Evolutionary conservation across 2,888 invertebrate genomes (phyloP).

Genomic region (Agrotis segetum): DNA sequence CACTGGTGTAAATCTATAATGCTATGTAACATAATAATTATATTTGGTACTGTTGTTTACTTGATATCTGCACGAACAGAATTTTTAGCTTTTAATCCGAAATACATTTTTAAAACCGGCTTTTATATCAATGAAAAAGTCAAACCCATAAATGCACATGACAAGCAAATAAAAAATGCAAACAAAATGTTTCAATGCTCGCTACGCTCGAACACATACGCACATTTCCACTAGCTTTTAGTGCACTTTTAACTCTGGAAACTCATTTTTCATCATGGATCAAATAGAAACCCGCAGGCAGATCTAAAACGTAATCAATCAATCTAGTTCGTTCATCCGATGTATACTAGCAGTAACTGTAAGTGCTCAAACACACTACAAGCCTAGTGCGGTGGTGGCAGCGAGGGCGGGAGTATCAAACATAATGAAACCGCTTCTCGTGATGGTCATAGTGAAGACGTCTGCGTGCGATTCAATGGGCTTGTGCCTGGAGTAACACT

Average conservation of each 20-base stretch:
- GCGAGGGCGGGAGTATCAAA: too few relatives aligned
- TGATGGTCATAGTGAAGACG: too few relatives aligned
- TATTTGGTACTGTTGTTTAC: too few relatives aligned
- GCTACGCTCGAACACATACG: conserved; percentile 13
- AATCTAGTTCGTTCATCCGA: conserved; percentile 45
- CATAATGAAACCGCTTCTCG: too few relatives aligned
- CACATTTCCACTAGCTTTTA: conserved; percentile 25
- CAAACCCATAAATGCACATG: conserved; percentile 16
- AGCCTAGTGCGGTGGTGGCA: too few relatives aligned
- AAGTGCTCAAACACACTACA: neutral
- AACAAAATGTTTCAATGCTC: conserved; percentile 43
- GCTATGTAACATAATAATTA: too few relatives aligned
- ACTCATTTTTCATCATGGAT: conserved; percentile 42
- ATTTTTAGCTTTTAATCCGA: neutral
- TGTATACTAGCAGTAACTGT: conserved; percentile 40
- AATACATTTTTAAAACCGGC: neutral
- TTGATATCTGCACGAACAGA: neutral
- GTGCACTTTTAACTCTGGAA: conserved; percentile 37
- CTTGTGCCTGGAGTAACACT: too few relatives aligned
- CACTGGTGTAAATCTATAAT: too few relatives aligned
- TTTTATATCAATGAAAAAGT: conserved; percentile 40
- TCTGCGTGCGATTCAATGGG: too few relatives aligned
- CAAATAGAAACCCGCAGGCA: conserved; percentile 32
- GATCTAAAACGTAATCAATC: conserved; percentile 54
- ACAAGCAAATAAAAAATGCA: conserved; percentile 43